Base-by-base conservation (phyloP, 1,140 invertebrate species). In the Drosophila pectinifera region DNA sequence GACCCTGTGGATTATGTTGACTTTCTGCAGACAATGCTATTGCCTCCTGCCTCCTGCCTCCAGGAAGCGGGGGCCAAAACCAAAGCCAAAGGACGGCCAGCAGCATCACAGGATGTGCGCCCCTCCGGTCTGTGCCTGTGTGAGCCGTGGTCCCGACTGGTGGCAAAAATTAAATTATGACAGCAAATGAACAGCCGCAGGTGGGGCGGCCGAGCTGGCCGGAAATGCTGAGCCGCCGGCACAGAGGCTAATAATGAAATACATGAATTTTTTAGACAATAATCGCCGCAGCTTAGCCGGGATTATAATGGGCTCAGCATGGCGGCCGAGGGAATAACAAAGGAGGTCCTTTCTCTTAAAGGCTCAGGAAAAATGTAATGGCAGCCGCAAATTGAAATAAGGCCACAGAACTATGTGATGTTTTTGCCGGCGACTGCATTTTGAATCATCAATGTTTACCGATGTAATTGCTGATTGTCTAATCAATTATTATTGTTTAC, bases 231-330 rank as follows among this genome's bases (percentile, higher is more conserved):
- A 62, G 76, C 63, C 63, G 39, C 46, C 46, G 79, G 73, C 58
- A 59, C 51, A 36, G 57, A 26, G 73, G 59, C 80, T 89, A 89
- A 89, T 89, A 89, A 88, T 88, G 83, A 88, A 89, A 88, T 89
- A 88, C 84, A 88, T 88, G 83, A 88, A 88, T 88, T 83, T 88
- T 88, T 88, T 77, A 89, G 83, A 88, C 83, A 88, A 88, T 88
- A 88, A 88, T 89, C 83, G 67, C 76, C 58, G 76, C 49, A 75
- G 80, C 84, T 88, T 88, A 88, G 79, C 76, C 49, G 67, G 65
- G 58, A 80, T 79, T 83, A 89, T 67, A 89, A 89, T 89, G 63
- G 75, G 54, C 58, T 24, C 67, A 68, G 63, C 51, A 42, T 28
- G 48, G 34, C 28, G 56, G 62, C 56, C 49, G 34, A 57, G 42